Conservation (phyloP, 2,888 invertebrate species). For the Tribolium freemani region DNA sequence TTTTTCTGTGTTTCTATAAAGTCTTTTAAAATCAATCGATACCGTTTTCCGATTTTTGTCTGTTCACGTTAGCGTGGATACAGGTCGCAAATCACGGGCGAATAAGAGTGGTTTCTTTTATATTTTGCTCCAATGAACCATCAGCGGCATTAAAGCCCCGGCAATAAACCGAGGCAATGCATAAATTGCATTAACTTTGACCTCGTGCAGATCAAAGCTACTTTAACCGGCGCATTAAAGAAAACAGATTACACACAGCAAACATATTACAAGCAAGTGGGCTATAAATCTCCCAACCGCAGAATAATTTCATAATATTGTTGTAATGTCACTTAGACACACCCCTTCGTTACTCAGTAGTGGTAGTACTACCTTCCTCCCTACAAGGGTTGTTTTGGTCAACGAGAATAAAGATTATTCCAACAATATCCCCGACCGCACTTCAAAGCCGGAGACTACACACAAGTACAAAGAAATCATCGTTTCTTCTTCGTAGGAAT, state of each 20-base stretch:
- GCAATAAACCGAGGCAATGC: conserved; percentile 29
- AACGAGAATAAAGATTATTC: too few relatives aligned
- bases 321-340: too few relatives aligned
- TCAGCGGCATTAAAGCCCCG: conserved; percentile 20
- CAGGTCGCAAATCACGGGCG: too few relatives aligned
- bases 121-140: conserved; percentile 14
- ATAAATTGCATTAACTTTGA: conserved; percentile 45
- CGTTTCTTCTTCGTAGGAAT: conserved; percentile 16
- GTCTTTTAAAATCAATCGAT: too few relatives aligned
- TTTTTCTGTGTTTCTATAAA: too few relatives aligned
- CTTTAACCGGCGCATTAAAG: conserved; percentile 39
- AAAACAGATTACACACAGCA: conserved; percentile 37
- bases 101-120: background rate
- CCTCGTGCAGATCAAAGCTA: conserved; percentile 44
- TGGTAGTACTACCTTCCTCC: too few relatives aligned
- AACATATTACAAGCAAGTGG: conserved; percentile 34
- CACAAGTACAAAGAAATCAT: conserved; percentile 24
- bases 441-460: conserved; percentile 28
- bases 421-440: conserved; percentile 12
- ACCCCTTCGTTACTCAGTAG: too few relatives aligned
- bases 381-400: too few relatives aligned
- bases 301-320: conserved; percentile 26
- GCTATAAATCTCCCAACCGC: conserved; percentile 39
- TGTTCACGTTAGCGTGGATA: too few relatives aligned
- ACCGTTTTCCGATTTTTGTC: too few relatives aligned